These are phyloP conservation scores for Nephila pilipes DNA, from an alignment of 1,140 invertebrate genomes.

Conservation along the genomic window DNA sequence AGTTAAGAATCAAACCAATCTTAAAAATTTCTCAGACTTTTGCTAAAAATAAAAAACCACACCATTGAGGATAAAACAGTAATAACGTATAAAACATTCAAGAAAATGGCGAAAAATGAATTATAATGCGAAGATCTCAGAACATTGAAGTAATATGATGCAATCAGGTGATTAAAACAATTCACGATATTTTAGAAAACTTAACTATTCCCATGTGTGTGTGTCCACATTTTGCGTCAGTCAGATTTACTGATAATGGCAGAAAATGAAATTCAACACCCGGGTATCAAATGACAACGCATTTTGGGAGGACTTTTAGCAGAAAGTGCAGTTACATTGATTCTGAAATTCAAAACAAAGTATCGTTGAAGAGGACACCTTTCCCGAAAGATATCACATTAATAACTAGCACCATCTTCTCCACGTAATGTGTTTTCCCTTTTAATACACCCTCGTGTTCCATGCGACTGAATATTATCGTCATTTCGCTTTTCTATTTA, in stretches of 20 bases:
- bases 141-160: too few relatives aligned
- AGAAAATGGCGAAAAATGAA: too few relatives aligned
- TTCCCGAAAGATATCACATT: constrained; percentile 15
- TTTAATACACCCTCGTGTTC: constrained; percentile 50
- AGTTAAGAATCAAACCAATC: too few relatives aligned
- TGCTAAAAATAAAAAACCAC: too few relatives aligned
- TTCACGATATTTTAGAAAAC: neutral
- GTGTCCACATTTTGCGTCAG: neutral
- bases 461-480: constrained; percentile 47
- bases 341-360: constrained; percentile 12
- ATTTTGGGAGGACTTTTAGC: neutral
- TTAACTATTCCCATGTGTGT: neutral
- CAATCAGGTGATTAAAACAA: too few relatives aligned
- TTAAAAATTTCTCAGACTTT: too few relatives aligned
- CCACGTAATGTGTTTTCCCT: constrained; percentile 41
- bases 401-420: constrained; percentile 47
- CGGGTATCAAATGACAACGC: neutral
- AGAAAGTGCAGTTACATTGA: neutral
- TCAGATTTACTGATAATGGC: neutral
- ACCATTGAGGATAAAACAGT: too few relatives aligned
- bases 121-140: too few relatives aligned
- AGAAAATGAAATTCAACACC: neutral
- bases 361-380: neutral
- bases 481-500: constrained; percentile 34
- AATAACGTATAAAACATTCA: too few relatives aligned